Evolutionary conservation across 2,797 vertebrate genomes (phyloP), one percentile per base, ranked within the genome.

Genomic region (Arctocebus calabarensis): DNA sequence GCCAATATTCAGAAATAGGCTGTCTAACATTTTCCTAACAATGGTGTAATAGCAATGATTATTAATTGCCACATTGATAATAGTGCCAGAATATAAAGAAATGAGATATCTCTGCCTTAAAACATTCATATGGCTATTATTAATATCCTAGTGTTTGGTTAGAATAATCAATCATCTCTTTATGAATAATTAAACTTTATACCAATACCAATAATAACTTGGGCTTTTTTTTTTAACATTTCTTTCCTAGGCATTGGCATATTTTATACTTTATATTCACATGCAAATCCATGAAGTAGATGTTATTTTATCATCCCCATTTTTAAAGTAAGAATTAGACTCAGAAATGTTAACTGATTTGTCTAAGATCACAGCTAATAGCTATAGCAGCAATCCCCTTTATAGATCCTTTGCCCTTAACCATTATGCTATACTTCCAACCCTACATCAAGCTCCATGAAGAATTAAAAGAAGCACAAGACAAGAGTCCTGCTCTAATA

Each of bases 131-230:
- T 1, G 19, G 9, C 5, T 84, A 81, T 91, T 82, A 52, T 78
- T 92, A 85, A 81, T 88, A 74, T 37, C 22, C 66, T 48, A 84
- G 17, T 70, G 7, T 59, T 92, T 64, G 5, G 22, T 94, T 87
- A 81, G 7, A 37, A 57, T 81, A 84, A 90, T 43, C 27, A 78
- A 74, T 45, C 7, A 34, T 70, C 11, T 70, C 12, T 94, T 73
- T 62, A 93, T 57, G 70, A 57, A 75, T 59, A 93, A 70, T 2
- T 84, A n/a, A 91, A 83, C 22, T 93, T 94, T 82, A 73, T 83
- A 71, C 22, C 92, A 94, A 93, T 77, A 90, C 1, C 81, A 94
- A 61, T 45, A 94, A 85, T 57, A 83, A 5, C 3, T 84, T 23
- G 2, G 91, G 2, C 9, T 45, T 40, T 92, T 74, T n/a, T 95